Conservation (phyloP, 2,797 vertebrate species). For the Monodelphis domestica region DNA sequence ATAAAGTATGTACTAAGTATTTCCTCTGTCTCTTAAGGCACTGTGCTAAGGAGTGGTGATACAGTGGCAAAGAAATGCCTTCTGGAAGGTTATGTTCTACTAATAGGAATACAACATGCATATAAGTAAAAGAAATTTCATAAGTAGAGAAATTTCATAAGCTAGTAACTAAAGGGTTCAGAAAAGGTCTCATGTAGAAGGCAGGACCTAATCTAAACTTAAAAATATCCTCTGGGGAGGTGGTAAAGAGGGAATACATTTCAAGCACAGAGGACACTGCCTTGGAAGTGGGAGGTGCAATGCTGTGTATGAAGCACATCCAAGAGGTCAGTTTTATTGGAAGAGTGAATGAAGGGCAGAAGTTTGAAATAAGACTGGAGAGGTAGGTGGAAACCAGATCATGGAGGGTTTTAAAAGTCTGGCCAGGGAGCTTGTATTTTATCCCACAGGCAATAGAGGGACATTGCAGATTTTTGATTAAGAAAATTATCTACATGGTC, state of each 20-base stretch:
- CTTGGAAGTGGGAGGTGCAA: background rate
- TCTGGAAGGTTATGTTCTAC: background rate
- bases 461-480: background rate
- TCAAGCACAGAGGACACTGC: background rate
- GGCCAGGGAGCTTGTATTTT: background rate
- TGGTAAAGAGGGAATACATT: background rate
- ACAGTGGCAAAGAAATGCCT: background rate
- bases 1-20: background rate
- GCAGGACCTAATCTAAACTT: background rate
- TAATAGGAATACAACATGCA: background rate
- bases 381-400: background rate
- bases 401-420: background rate
- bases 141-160: background rate
- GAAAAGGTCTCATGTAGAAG: background rate
- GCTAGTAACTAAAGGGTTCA: background rate
- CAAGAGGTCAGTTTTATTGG: background rate
- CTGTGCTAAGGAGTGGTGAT: background rate
- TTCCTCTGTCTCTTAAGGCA: background rate
- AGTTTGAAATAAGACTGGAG: background rate
- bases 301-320: background rate
- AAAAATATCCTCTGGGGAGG: background rate
- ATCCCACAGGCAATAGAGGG: background rate
- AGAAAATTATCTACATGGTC: background rate
- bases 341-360: background rate
- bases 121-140: background rate